Evolutionary conservation across 1,140 invertebrate species (phyloP).

Genomic region (Temnothorax nylanderi): DNA sequence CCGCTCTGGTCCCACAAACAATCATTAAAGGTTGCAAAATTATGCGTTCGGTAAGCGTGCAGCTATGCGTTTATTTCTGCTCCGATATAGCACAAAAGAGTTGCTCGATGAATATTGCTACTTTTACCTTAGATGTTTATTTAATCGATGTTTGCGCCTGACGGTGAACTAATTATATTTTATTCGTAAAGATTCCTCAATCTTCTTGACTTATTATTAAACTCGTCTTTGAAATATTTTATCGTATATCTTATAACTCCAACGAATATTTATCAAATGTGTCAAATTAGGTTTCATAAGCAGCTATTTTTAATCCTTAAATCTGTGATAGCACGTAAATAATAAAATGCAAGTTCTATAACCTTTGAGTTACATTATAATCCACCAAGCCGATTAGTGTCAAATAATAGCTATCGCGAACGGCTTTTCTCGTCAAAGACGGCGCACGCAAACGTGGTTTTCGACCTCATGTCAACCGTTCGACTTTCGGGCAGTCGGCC

Average conservation of each 20-base stretch:
- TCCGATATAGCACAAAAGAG: not conserved
- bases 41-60: not conserved
- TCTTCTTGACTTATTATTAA: not conserved
- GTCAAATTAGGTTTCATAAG: not conserved
- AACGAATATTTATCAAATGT: not conserved
- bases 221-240: not conserved
- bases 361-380: not conserved
- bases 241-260: not conserved
- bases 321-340: not conserved
- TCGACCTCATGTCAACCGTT: slow-evolving; percentile 55
- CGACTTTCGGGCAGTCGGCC: slow-evolving; percentile 61
- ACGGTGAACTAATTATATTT: not conserved
- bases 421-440: slow-evolving; percentile 46
- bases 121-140: not conserved
- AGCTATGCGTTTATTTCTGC: not conserved
- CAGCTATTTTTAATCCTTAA: not conserved
- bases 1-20: not conserved
- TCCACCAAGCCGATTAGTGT: not conserved
- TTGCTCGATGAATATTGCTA: not conserved
- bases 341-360: not conserved
- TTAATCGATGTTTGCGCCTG: not conserved
- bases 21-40: slow-evolving; percentile 25
- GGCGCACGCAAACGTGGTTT: slow-evolving; percentile 10
- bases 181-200: not conserved
- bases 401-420: not conserved